Percentiles rank a stretch among this genome's conserved stretches.
Conservation (phyloP, 2,888 invertebrate species). For the Acanthosepion pharaonis region DNA sequence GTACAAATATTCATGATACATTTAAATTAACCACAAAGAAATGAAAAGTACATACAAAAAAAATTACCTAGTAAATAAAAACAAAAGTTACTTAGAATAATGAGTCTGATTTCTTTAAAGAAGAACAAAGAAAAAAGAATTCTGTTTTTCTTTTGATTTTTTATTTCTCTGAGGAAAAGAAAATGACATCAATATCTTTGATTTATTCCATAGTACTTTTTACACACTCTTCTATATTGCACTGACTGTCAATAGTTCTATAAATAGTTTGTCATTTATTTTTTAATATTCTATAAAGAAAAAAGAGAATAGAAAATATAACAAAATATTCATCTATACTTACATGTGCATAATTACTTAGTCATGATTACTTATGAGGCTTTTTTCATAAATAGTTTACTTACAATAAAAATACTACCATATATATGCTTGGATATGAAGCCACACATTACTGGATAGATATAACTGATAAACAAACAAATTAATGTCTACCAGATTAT, state of each 20-base stretch:
- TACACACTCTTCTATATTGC: background rate
- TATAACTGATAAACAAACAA: too few species aligned
- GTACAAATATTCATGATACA: background rate
- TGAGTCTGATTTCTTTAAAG: slow-evolving; percentile 6
- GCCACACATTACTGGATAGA: too few species aligned
- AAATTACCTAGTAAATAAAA: slow-evolving; percentile 33
- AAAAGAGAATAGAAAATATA: background rate
- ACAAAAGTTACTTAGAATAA: background rate
- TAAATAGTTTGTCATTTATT: background rate
- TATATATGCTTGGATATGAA: too few species aligned
- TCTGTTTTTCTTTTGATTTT: background rate
- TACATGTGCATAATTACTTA: background rate
- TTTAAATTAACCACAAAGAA: background rate
- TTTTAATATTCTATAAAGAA: background rate
- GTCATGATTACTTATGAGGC: background rate
- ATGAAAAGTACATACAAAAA: background rate
- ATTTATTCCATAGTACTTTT: background rate
- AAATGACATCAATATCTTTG: background rate
- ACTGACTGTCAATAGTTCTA: background rate
- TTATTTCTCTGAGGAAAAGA: background rate
- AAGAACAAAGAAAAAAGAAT: background rate
- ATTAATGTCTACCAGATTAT: too few species aligned
- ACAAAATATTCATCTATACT: too few species aligned
- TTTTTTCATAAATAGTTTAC: background rate
- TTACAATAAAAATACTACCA: too few species aligned